Evolutionary conservation across 2,888 invertebrate species (phyloP).

Genomic region (Archips xylosteana): DNA sequence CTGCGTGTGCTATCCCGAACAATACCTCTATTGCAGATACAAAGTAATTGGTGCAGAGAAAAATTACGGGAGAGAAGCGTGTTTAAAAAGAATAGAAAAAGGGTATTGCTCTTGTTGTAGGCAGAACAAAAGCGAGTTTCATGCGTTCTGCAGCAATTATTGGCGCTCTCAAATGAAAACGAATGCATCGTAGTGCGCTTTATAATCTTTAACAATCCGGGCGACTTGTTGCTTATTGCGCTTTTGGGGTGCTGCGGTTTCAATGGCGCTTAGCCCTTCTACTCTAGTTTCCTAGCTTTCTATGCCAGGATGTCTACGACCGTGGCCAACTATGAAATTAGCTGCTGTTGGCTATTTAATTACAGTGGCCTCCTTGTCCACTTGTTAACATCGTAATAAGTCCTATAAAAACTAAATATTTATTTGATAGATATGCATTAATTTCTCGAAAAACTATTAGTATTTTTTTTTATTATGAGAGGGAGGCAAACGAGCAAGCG

Average conservation of each 20-base stretch:
- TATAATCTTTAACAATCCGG: constrained; percentile 22
- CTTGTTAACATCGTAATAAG: no score
- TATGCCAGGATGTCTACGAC: no score
- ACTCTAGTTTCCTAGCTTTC: neutral
- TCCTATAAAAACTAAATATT: no score
- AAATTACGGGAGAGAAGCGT: constrained; percentile 65
- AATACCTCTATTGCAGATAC: constrained; percentile 65
- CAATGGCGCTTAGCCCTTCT: neutral
- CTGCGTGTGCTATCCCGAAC: constrained; percentile 52
- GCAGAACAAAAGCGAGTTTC: constrained; percentile 61
- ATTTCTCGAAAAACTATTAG: no score
- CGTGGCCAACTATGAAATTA: no score
- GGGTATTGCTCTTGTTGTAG: constrained; percentile 62
- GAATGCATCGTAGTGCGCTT: constrained; percentile 12
- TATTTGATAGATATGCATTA: no score
- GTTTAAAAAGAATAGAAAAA: constrained; percentile 64
- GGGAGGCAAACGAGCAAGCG: no score
- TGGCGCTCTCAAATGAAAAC: constrained; percentile 44
- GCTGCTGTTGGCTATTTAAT: no score
- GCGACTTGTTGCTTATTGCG: constrained; percentile 16
- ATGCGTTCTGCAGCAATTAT: constrained; percentile 53
- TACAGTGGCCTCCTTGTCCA: no score
- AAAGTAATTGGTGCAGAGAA: constrained; percentile 74
- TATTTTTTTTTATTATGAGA: no score
- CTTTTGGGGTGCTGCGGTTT: neutral